phyloP scores from a whole-genome alignment of 2,888 invertebrate genomes.

The Alloplasta piceator region DNA sequence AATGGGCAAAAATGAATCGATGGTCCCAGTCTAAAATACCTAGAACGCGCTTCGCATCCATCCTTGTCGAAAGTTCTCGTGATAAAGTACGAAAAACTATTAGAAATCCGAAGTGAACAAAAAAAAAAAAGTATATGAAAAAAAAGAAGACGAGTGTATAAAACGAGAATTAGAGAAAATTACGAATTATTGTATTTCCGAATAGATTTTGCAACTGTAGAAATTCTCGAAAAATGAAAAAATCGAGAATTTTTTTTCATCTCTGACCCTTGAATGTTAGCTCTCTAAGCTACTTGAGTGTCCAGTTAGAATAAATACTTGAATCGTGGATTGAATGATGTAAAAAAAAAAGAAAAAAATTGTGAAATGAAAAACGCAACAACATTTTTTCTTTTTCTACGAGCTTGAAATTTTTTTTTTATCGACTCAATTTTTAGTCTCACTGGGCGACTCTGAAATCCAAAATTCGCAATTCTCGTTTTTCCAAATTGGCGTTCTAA shows the following conservation, averaged over 20 bases:
- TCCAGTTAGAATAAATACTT: conserved; percentile 12
- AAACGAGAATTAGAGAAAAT: conserved; percentile 32
- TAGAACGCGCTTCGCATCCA: conserved; percentile 21
- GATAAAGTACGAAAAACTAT: conserved; percentile 44
- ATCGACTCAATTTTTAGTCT: too few species aligned
- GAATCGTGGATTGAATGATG: neutral
- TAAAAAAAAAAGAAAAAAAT: neutral
- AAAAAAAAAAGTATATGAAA: conserved; percentile 39
- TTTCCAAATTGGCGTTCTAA: too few species aligned
- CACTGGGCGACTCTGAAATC: too few species aligned
- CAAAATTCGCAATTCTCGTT: too few species aligned
- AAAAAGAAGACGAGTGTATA: conserved; percentile 49
- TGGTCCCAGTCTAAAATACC: conserved; percentile 20
- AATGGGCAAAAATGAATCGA: conserved; percentile 6
- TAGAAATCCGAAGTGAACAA: conserved; percentile 46
- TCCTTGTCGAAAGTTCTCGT: conserved; percentile 1
- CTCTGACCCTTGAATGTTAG: conserved; percentile 37
- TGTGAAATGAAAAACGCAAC: neutral
- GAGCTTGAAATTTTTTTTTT: too few species aligned
- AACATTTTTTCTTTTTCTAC: too few species aligned
- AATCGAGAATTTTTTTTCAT: conserved; percentile 42
- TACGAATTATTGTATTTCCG: conserved; percentile 57
- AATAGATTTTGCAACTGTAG: conserved; percentile 63
- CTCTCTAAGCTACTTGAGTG: conserved; percentile 25
- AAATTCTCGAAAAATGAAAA: conserved; percentile 23